Conservation (phyloP, 2,113 vertebrate species). For the Labrus mixtus region DNA sequence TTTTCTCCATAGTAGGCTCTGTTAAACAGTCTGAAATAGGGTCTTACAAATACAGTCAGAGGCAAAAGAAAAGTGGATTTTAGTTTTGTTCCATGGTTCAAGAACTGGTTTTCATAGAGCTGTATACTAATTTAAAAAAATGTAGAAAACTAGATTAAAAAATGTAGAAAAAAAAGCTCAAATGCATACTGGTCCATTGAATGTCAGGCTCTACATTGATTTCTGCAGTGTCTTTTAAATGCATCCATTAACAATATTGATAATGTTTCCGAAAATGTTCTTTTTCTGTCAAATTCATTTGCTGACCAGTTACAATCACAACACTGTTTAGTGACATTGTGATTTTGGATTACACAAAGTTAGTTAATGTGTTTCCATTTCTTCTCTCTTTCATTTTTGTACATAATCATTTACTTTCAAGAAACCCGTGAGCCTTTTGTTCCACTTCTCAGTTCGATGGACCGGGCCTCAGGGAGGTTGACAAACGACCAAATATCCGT, state of each 20-base stretch:
- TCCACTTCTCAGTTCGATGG: conserved; percentile 40
- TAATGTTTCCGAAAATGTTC: too few relatives aligned
- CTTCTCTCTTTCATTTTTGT: background rate
- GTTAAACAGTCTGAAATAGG: background rate
- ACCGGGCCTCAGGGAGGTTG: conserved; percentile 33
- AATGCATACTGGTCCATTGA: too few relatives aligned
- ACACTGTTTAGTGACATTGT: too few relatives aligned
- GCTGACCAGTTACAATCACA: too few relatives aligned
- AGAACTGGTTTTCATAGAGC: background rate
- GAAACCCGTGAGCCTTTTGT: conserved; percentile 13
- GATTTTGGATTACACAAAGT: too few relatives aligned
- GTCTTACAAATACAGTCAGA: background rate
- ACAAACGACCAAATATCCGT: conserved; percentile 18
- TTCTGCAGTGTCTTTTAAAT: too few relatives aligned
- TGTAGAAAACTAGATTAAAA: too few relatives aligned
- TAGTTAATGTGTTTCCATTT: background rate
- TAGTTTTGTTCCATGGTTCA: background rate
- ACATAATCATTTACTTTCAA: background rate
- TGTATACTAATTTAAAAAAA: background rate
- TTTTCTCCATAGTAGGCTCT: background rate
- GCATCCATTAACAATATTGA: too few relatives aligned
- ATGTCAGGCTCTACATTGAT: too few relatives aligned
- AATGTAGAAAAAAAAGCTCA: too few relatives aligned
- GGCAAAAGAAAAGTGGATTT: background rate
- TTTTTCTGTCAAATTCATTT: too few relatives aligned